Evolutionary conservation across 2,888 invertebrate genomes (phyloP).

Genomic region (Teinopalpus imperialis): DNA sequence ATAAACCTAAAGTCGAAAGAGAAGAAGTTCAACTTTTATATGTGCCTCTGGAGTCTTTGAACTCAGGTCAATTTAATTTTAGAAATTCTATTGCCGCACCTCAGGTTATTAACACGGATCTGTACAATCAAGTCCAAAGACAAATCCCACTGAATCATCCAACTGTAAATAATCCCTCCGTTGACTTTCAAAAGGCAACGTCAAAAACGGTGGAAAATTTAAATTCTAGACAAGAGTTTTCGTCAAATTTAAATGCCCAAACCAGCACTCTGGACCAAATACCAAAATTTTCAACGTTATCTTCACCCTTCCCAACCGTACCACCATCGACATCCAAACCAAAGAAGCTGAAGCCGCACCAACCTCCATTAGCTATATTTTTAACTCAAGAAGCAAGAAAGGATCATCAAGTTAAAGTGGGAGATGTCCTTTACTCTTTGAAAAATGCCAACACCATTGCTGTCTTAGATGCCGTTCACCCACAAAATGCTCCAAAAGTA

Average conservation of each 20-base stretch:
- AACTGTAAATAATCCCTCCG: constrained; percentile 34
- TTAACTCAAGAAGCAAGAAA: constrained; percentile 80
- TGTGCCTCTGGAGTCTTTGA: constrained; percentile 89
- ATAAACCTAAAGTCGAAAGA: constrained; percentile 62
- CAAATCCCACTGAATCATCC: constrained; percentile 38
- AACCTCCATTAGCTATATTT: constrained; percentile 92
- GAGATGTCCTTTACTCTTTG: constrained; percentile 86
- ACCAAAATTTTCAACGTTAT: constrained; percentile 61
- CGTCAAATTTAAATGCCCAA: constrained; percentile 58
- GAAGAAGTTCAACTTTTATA: constrained; percentile 91
- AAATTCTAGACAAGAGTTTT: constrained; percentile 50
- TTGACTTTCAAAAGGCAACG: constrained; percentile 51
- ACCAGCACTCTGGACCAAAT: constrained; percentile 52
- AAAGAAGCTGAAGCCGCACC: constrained; percentile 88
- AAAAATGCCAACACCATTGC: constrained; percentile 88
- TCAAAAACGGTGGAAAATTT: constrained; percentile 48
- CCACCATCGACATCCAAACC: constrained; percentile 57
- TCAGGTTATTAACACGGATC: constrained; percentile 54
- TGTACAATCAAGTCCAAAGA: constrained; percentile 54
- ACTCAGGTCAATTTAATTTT: constrained; percentile 71
- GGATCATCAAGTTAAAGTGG: constrained; percentile 80
- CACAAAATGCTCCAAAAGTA: constrained; percentile 86
- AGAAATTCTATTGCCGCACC: constrained; percentile 50
- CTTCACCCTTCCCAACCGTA: constrained; percentile 63
- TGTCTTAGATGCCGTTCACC: constrained; percentile 88